phyloP scores from a whole-genome alignment of 2,797 vertebrate genomes.

The Podarcis lilfordi region DNA sequence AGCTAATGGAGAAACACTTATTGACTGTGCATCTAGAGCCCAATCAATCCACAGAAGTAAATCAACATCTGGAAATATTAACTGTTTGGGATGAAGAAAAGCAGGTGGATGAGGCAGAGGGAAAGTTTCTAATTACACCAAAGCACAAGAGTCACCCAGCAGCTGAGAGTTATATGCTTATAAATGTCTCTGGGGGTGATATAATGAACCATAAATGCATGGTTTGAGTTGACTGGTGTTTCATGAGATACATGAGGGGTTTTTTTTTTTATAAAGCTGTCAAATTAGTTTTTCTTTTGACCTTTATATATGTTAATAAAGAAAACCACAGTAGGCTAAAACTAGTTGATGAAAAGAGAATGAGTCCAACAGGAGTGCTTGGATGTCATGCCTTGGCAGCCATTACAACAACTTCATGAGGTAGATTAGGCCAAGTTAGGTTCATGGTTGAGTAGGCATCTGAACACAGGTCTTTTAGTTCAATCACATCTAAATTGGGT shows the following conservation, averaged over 20 bases:
- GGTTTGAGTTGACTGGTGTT: constrained; percentile 36
- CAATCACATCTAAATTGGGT: background rate
- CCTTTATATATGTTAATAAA: constrained; percentile 50
- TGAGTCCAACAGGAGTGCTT: constrained; percentile 1
- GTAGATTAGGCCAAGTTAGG: background rate
- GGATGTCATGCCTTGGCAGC: background rate
- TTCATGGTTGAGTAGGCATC: background rate
- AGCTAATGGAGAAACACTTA: constrained; percentile 58
- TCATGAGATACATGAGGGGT: constrained; percentile 54
- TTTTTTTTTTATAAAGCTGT: constrained; percentile 53
- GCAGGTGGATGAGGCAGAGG: constrained; percentile 49
- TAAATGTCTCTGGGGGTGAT: constrained; percentile 38
- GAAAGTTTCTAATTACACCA: constrained; percentile 59
- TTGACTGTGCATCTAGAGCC: constrained; percentile 61
- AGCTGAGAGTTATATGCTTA: constrained; percentile 45
- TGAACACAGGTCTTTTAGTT: background rate
- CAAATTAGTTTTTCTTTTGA: constrained; percentile 66
- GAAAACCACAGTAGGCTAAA: constrained; percentile 47
- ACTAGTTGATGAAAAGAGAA: constrained; percentile 29
- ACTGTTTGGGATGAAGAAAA: constrained; percentile 52
- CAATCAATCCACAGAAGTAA: constrained; percentile 58
- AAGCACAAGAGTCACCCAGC: constrained; percentile 46
- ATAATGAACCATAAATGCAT: constrained; percentile 55
- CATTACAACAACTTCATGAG: background rate
- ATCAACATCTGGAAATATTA: constrained; percentile 70